Percentiles rank a stretch among this genome's conserved stretches.
These are phyloP conservation scores for Telenomus remus DNA, from an alignment of 1,140 invertebrate genomes.

Conservation along the genomic window DNA sequence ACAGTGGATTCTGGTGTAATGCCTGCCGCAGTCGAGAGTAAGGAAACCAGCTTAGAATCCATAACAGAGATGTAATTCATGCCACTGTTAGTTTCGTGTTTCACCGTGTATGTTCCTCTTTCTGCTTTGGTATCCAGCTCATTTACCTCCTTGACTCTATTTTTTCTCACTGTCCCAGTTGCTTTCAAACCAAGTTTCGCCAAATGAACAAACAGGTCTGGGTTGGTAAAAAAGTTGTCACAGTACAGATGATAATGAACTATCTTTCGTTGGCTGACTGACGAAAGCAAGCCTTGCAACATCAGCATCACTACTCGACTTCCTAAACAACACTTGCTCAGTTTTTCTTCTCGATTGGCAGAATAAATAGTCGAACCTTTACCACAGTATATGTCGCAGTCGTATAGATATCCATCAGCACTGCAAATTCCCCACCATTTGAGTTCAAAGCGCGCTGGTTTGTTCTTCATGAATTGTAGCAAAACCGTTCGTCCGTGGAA, in stretches of 20 bases:
- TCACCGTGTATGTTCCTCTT: conserved; percentile 34
- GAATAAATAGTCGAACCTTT: conserved; percentile 15
- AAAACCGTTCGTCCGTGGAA: conserved; percentile 36
- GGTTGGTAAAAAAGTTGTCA: conserved; percentile 37
- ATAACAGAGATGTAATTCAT: conserved; percentile 45
- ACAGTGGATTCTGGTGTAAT: conserved; percentile 27
- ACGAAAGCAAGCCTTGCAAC: conserved; percentile 22
- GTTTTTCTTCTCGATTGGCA: conserved; percentile 10
- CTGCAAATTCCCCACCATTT: conserved; percentile 36
- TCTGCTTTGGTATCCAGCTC: conserved; percentile 29
- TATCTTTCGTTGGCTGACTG: conserved; percentile 25
- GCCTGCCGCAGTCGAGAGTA: conserved; percentile 31
- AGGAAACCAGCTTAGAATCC: conserved; percentile 37
- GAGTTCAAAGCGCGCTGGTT: conserved; percentile 18
- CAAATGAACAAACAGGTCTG: conserved; percentile 40
- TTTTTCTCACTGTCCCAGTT: conserved; percentile 31
- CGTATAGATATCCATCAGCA: conserved; percentile 11
- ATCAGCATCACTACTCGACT: conserved; percentile 39
- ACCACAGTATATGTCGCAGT: conserved; percentile 15
- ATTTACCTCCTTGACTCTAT: conserved; percentile 32
- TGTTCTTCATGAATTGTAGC: conserved; percentile 25
- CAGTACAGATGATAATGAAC: conserved; percentile 32
- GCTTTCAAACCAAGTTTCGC: conserved; percentile 39
- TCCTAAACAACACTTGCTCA: conserved; percentile 30
- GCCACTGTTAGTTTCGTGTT: conserved; percentile 36